Evolutionary conservation across 1,140 invertebrate genomes (phyloP).

Genomic region (Caerostris extrusa): DNA sequence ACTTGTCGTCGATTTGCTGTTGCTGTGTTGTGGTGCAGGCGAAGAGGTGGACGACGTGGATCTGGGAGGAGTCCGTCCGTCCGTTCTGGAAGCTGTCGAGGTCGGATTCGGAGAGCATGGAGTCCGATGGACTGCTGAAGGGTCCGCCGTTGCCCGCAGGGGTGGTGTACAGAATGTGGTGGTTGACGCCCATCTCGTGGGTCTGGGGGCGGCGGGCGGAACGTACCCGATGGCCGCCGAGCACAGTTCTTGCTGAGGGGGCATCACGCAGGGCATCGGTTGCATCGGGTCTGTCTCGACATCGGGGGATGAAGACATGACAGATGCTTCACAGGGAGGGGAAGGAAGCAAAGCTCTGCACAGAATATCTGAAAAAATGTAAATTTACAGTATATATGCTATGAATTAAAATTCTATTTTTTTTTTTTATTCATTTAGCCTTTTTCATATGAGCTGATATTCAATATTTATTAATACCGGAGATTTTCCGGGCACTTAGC

Average conservation of each 20-base stretch:
- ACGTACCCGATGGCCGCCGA: not conserved
- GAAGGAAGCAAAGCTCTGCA: constrained; percentile 64
- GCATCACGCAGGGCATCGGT: constrained; percentile 52
- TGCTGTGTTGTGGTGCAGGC: constrained; percentile 54
- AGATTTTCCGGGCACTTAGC: too few relatives aligned
- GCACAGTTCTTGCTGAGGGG: constrained; percentile 55
- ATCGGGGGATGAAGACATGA: constrained; percentile 71
- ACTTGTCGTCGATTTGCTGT: constrained; percentile 53
- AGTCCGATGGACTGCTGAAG: constrained; percentile 78
- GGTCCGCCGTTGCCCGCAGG: constrained; percentile 76
- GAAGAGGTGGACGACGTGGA: constrained; percentile 61
- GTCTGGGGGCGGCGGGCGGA: constrained; percentile 4
- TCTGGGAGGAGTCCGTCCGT: constrained; percentile 35
- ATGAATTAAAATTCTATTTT: too few relatives aligned
- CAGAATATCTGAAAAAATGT: constrained; percentile 38
- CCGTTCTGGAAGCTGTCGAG: constrained; percentile 75
- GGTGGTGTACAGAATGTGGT: constrained; percentile 79
- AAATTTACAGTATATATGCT: not conserved
- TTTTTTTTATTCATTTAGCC: too few relatives aligned
- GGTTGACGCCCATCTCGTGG: constrained; percentile 35
- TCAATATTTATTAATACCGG: too few relatives aligned
- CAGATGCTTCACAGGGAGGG: constrained; percentile 58
- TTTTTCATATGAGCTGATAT: too few relatives aligned
- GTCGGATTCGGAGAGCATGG: constrained; percentile 77
- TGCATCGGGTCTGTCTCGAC: constrained; percentile 51